Conservation (phyloP, 2,797 vertebrate species). For the Pelobates cultripes region DNA sequence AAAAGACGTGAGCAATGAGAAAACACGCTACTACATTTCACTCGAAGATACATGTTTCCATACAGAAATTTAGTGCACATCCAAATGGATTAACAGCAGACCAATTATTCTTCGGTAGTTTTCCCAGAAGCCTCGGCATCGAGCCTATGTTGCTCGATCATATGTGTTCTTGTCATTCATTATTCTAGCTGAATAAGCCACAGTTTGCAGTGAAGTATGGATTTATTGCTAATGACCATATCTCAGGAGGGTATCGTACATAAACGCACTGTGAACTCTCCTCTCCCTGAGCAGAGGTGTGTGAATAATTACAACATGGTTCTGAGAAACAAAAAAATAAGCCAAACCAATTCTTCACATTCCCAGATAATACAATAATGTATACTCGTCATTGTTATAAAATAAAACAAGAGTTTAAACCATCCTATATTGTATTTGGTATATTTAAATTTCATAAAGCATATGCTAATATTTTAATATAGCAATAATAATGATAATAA, state of each 20-base stretch:
- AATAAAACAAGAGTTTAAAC: no score
- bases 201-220: conserved; percentile 29
- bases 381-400: background rate
- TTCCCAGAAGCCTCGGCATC: conserved; percentile 22
- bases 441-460: no score
- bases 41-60: conserved; percentile 33
- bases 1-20: background rate
- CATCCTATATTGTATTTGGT: no score
- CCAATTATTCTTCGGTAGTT: conserved; percentile 30
- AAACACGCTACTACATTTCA: conserved; percentile 6
- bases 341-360: conserved; percentile 10
- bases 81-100: conserved; percentile 26
- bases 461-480: no score
- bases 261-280: conserved; percentile 25
- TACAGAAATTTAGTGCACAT: background rate
- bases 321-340: conserved; percentile 1
- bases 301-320: conserved; percentile 22
- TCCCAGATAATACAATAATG: background rate
- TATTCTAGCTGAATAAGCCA: conserved; percentile 26
- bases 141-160: conserved; percentile 1
- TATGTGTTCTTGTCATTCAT: conserved; percentile 48
- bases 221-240: conserved; percentile 47
- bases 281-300: conserved; percentile 11
- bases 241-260: conserved; percentile 37
- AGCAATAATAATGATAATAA: no score